Evolutionary conservation across 2,888 invertebrate genomes (phyloP).

Genomic region (Stegophylla sp.): DNA sequence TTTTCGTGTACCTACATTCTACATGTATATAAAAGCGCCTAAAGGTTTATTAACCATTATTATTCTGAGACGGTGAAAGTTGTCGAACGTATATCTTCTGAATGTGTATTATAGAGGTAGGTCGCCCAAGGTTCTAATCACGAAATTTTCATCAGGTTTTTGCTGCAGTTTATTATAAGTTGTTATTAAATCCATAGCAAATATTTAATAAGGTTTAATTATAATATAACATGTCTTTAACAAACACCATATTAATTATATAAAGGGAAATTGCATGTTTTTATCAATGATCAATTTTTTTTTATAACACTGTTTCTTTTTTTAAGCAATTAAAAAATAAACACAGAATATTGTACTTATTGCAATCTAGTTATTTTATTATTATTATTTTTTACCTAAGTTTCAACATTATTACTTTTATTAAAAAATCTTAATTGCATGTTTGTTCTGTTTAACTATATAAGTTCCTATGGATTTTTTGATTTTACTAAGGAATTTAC

Average conservation of each 20-base stretch:
- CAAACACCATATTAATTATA: constrained; percentile 3
- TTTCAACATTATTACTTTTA: too few species aligned
- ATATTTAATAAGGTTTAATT: constrained; percentile 42
- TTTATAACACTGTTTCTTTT: not conserved
- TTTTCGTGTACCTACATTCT: not conserved
- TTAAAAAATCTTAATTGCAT: too few species aligned
- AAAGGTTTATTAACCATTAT: constrained; percentile 49
- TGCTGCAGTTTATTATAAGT: constrained; percentile 24
- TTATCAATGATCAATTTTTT: not conserved
- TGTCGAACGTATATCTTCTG: not conserved
- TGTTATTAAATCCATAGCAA: constrained; percentile 47
- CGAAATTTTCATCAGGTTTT: constrained; percentile 37
- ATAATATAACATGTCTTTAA: not conserved
- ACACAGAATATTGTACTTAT: too few species aligned
- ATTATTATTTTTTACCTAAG: too few species aligned
- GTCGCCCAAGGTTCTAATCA: constrained; percentile 47
- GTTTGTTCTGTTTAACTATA: too few species aligned
- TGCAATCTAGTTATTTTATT: too few species aligned
- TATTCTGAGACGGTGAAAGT: constrained; percentile 46
- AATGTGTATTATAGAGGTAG: constrained; percentile 3
- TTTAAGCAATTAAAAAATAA: too few species aligned
- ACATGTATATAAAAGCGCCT: constrained; percentile 26
- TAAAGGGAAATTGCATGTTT: constrained; percentile 26
- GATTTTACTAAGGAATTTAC: too few species aligned
- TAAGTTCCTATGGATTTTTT: too few species aligned